A percentile compares a stretch with the other conserved stretches of the same genome.
These are phyloP conservation scores for Anolis sagrei DNA, from an alignment of 2,113 vertebrate genomes.

Conservation along the genomic window DNA sequence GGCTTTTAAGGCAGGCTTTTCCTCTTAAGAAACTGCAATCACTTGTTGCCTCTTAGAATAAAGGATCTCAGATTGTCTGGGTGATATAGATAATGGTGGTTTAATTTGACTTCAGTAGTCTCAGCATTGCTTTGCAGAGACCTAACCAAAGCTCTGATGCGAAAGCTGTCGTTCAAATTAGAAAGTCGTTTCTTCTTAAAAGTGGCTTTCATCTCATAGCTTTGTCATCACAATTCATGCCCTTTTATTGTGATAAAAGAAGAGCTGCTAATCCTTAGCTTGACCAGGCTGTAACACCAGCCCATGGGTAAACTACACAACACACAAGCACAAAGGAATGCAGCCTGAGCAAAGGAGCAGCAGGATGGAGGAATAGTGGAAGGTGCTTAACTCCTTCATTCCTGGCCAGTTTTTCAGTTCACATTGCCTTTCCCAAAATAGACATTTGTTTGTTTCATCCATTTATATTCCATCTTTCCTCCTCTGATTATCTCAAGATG, in stretches of 20 bases:
- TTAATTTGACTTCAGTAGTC: slow-evolving; percentile 39
- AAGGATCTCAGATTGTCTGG: slow-evolving; percentile 13
- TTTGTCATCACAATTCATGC: not conserved
- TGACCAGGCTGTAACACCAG: not conserved
- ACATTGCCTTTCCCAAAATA: not conserved
- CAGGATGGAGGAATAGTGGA: not conserved
- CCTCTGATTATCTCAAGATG: too few relatives aligned
- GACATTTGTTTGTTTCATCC: not conserved
- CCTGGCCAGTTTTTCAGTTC: not conserved
- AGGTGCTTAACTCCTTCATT: not conserved
- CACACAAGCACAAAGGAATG: not conserved
- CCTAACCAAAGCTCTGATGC: not conserved
- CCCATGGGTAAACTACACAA: not conserved
- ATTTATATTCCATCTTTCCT: too few relatives aligned
- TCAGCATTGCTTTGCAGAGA: slow-evolving; percentile 3
- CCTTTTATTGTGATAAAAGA: not conserved
- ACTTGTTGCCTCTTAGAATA: slow-evolving; percentile 26
- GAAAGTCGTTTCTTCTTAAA: slow-evolving; percentile 13
- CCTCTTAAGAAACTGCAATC: slow-evolving; percentile 42
- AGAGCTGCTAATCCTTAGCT: not conserved
- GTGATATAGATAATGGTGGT: slow-evolving; percentile 25
- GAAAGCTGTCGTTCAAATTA: slow-evolving; percentile 32
- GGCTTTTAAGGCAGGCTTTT: slow-evolving; percentile 32
- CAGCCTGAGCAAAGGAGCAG: not conserved
- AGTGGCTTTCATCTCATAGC: not conserved